A percentile compares a stretch with the other conserved stretches of the same genome.
phyloP scores from a whole-genome alignment of 1,140 invertebrate genomes.

The Drosophila ercepeae region DNA sequence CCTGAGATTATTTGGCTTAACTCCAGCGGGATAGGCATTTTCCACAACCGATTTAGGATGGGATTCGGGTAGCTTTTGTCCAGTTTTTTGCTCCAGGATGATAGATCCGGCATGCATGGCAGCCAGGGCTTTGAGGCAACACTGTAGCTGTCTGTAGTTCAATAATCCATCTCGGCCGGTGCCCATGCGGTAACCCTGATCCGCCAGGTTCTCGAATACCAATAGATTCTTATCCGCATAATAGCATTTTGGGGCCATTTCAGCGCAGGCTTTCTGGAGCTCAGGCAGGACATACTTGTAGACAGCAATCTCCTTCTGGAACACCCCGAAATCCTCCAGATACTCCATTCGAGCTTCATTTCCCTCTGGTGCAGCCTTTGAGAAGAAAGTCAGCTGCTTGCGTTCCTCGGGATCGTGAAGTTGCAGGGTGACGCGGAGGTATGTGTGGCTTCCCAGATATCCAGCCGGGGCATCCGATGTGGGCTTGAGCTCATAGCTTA shows the following conservation, averaged over 20 bases:
- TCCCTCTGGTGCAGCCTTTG: slow-evolving; percentile 84
- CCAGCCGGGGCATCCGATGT: slow-evolving; percentile 83
- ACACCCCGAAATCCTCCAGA: slow-evolving; percentile 84
- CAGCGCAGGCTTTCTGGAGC: slow-evolving; percentile 50
- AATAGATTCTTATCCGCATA: slow-evolving; percentile 83
- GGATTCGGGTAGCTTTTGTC: slow-evolving; percentile 79
- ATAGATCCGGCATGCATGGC: slow-evolving; percentile 85
- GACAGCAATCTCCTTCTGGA: slow-evolving; percentile 84
- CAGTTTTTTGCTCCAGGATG: slow-evolving; percentile 84
- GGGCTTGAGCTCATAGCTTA: slow-evolving; percentile 58
- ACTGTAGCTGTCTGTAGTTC: slow-evolving; percentile 84
- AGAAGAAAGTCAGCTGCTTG: slow-evolving; percentile 83
- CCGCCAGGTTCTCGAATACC: slow-evolving; percentile 84
- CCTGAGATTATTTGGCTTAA: slow-evolving; percentile 69
- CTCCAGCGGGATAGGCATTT: slow-evolving; percentile 83
- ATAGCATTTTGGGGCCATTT: slow-evolving; percentile 82
- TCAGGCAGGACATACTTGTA: slow-evolving; percentile 83
- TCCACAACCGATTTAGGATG: slow-evolving; percentile 85
- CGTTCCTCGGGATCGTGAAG: slow-evolving; percentile 30
- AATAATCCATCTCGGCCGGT: slow-evolving; percentile 81
- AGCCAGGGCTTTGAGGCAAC: slow-evolving; percentile 85
- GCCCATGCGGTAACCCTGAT: slow-evolving; percentile 80
- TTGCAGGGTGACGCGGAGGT: slow-evolving; percentile 48
- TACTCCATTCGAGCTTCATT: slow-evolving; percentile 80
- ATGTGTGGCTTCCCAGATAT: slow-evolving; percentile 85